Evolutionary conservation across 2,888 invertebrate species (phyloP), one percentile per base, ranked within the genome.

Genomic region (Zygaena filipendulae): DNA sequence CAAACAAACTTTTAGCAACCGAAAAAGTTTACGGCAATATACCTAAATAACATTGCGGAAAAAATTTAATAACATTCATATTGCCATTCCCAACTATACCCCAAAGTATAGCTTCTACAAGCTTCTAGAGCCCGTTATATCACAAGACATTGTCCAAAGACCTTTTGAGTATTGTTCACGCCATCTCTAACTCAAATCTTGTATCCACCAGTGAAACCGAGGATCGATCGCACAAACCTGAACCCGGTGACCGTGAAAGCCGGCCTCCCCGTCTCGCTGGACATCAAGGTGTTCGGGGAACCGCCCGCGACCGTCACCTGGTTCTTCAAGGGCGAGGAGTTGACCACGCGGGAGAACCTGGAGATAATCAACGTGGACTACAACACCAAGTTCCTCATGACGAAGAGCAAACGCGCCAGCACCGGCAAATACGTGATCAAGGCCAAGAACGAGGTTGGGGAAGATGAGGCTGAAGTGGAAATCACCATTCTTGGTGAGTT

Each of bases 221-320:
- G 88, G 52, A 97, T 97, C 61, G 95, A 97, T 61, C 87, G 95
- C 41, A 92, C 92, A 10, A 93, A 94, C 67, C 75, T 96, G 27
- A 89, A 92, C 50, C 84, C 88, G n/a, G 64, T 94, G 2, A 85
- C 85, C 2, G 88, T 97, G 21, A 96, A 97, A 68, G 88, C 91
- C 36, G 96, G 96, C 20, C 87, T 96, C 22, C 90, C 92, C 1
- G 86, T 96, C 23, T 88, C 87, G 12, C 75, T 97, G 35, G 95
- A 96, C 62, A 84, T 97, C 13, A 91, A 93, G 50, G 88, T 95
- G 25, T 88, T 89, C 55, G 97, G 97, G 36, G 97, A 97, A 71
- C 97, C 97, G 4, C 90, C 93, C 29, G 97, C 98, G 43, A 91
- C 85, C 3, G 91, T 95, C 20, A 90, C 88, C 8, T 99, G 99